These are phyloP conservation scores for Agapetus fuscipes DNA, from an alignment of 2,888 invertebrate species.

Conservation along the genomic window DNA sequence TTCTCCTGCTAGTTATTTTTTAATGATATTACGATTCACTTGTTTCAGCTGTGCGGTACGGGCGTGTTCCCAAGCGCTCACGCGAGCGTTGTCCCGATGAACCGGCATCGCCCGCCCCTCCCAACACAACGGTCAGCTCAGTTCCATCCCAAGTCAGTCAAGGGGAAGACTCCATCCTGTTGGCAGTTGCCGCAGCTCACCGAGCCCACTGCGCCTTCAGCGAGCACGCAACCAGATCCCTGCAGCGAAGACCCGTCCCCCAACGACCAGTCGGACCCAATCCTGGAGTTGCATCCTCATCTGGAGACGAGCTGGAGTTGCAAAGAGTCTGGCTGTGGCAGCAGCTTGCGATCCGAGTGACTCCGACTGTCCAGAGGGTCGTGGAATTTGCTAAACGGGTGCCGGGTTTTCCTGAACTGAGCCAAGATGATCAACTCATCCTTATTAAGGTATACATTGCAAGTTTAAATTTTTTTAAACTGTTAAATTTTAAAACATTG, in stretches of 20 bases:
- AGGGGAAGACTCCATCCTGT: conserved; percentile 13
- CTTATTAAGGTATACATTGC: conserved; percentile 67
- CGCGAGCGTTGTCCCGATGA: conserved; percentile 64
- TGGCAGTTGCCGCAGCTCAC: conserved; percentile 54
- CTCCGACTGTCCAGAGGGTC: conserved; percentile 84
- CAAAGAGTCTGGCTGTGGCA: conserved; percentile 82
- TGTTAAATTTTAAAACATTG: too few relatives aligned
- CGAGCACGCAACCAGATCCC: conserved; percentile 66
- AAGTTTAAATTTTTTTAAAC: too few relatives aligned
- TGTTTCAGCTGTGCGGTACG: conserved; percentile 84
- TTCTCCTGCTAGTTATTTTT: too few relatives aligned
- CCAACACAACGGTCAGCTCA: conserved; percentile 27
- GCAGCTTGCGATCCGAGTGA: conserved; percentile 74
- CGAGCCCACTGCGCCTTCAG: conserved; percentile 81
- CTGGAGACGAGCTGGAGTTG: conserved; percentile 57
- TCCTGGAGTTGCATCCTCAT: conserved; percentile 9
- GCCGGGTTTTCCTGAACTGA: conserved; percentile 82
- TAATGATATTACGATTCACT: too few relatives aligned
- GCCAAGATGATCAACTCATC: conserved; percentile 94
- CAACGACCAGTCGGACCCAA: background rate
- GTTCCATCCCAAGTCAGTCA: conserved; percentile 18
- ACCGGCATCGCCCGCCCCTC: conserved; percentile 33
- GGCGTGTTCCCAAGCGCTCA: conserved; percentile 89
- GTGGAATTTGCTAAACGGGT: conserved; percentile 95
- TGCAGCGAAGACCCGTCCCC: conserved; percentile 51